These are phyloP conservation scores for Dolichoris vasculosae DNA, from an alignment of 1,140 invertebrate genomes.

Conservation along the genomic window DNA sequence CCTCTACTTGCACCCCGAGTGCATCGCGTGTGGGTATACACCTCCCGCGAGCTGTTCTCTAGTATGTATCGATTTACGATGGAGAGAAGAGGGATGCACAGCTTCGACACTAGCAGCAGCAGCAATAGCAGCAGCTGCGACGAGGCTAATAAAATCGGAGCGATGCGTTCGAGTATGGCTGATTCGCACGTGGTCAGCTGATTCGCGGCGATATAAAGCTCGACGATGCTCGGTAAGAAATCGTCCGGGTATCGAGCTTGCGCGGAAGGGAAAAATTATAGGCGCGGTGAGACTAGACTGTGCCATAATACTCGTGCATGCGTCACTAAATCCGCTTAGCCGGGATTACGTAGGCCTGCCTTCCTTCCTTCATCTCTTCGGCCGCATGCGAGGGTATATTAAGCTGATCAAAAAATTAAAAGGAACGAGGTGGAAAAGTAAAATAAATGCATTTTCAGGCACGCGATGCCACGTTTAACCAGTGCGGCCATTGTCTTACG, in stretches of 20 bases:
- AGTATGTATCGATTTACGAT: background rate
- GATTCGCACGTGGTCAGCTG: background rate
- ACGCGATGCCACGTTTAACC: background rate
- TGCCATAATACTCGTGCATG: background rate
- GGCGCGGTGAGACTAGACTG: too few relatives aligned
- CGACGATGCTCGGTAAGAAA: too few relatives aligned
- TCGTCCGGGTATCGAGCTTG: too few relatives aligned
- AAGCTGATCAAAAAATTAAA: background rate
- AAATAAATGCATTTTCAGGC: background rate
- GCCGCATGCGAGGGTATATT: background rate
- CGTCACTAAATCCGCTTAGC: background rate
- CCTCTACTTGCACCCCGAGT: background rate
- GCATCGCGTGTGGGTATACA: background rate
- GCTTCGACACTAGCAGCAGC: too few relatives aligned
- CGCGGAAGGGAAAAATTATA: background rate
- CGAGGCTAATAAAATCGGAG: background rate
- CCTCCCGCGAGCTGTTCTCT: background rate
- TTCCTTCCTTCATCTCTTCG: background rate
- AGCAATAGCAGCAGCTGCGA: background rate
- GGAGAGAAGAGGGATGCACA: too few relatives aligned
- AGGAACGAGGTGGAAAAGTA: background rate
- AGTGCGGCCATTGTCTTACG: background rate
- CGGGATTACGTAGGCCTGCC: background rate
- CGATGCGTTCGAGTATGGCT: background rate
- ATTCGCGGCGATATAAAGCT: too few relatives aligned